Conservation (phyloP, 2,113 vertebrate species). For the Sitta europaea region DNA sequence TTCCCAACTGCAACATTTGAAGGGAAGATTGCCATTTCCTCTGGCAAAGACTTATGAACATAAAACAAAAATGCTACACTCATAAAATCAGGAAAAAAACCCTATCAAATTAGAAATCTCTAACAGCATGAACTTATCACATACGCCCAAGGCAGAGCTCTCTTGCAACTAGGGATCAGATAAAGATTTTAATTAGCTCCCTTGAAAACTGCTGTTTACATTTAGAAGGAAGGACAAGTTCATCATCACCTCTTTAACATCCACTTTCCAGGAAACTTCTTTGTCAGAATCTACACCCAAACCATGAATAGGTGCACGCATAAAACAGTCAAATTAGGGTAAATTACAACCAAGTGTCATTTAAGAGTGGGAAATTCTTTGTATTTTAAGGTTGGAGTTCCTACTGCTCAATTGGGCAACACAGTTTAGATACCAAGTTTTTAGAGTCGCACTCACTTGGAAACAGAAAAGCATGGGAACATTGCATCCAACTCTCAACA, state of each 20-base stretch:
- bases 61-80: neutral
- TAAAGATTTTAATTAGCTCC: constrained; percentile 81
- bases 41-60: neutral
- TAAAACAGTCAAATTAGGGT: neutral
- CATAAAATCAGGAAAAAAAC: neutral
- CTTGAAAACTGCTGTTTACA: constrained; percentile 73
- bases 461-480: neutral
- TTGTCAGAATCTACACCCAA: neutral
- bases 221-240: constrained; percentile 62
- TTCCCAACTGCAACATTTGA: neutral
- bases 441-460: neutral
- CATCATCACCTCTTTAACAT: constrained; percentile 54
- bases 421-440: neutral
- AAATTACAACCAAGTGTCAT: neutral
- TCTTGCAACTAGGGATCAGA: constrained; percentile 65
- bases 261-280: constrained; percentile 8
- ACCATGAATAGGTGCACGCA: neutral
- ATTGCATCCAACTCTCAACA: neutral
- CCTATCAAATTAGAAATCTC: constrained; percentile 58
- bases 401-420: neutral
- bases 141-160: constrained; percentile 45
- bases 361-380: neutral
- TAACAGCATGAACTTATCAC: constrained; percentile 29
- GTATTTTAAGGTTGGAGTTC: neutral
- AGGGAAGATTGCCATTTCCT: neutral